phyloP scores from a whole-genome alignment of 2,113 vertebrate species.

The Leptosomus discolor region DNA sequence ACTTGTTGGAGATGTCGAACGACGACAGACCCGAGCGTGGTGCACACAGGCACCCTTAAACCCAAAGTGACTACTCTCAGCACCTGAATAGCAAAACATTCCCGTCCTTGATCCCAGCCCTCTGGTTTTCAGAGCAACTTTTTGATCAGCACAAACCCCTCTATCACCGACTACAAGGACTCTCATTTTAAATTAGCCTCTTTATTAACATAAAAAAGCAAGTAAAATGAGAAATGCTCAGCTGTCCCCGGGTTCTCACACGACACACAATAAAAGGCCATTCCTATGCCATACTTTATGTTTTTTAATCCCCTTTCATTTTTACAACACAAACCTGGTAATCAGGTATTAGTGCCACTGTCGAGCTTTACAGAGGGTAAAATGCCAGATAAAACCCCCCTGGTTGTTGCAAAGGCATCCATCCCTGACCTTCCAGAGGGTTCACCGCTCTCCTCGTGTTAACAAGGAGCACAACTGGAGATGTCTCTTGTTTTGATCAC shows the following conservation, averaged over 20 bases:
- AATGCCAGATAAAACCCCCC: background rate
- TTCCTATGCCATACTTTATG: background rate
- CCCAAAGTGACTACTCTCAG: background rate
- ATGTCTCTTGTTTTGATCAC: background rate
- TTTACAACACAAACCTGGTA: background rate
- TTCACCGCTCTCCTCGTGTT: background rate
- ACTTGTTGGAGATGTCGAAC: background rate
- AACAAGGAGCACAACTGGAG: background rate
- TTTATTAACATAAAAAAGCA: background rate
- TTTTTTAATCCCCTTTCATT: background rate
- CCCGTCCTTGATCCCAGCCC: background rate
- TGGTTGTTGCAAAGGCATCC: background rate
- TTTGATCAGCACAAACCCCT: background rate
- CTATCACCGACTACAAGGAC: background rate
- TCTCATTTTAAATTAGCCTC: background rate
- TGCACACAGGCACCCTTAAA: background rate
- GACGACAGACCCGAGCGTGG: rapidly evolving
- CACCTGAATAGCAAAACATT: background rate
- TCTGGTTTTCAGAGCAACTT: background rate
- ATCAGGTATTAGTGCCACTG: background rate
- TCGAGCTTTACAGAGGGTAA: background rate
- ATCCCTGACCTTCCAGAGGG: background rate
- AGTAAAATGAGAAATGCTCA: background rate
- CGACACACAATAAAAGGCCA: background rate
- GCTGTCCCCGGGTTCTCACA: background rate